Evolutionary conservation across 2,888 invertebrate species (phyloP).

Genomic region (Tipula helvola): DNA sequence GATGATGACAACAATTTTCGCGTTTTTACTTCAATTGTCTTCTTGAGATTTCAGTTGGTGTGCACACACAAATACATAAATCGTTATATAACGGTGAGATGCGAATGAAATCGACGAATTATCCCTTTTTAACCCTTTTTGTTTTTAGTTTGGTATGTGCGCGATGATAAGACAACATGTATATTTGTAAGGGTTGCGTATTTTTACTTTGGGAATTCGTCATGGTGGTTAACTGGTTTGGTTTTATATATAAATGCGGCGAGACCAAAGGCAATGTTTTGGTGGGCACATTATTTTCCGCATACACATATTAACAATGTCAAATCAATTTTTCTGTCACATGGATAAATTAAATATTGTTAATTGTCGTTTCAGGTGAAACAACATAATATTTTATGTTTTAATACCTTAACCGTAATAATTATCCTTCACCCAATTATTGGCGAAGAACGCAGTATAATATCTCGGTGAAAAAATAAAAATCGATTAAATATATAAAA

Average conservation of each 20-base stretch:
- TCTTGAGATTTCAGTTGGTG: not conserved
- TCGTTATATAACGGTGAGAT: not conserved
- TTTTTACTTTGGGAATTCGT: not conserved
- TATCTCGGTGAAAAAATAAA: not conserved
- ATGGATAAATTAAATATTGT: not conserved
- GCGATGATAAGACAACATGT: not conserved
- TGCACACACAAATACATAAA: not conserved
- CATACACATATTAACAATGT: not conserved
- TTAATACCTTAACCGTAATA: not conserved
- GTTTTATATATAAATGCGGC: not conserved
- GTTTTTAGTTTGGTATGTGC: not conserved
- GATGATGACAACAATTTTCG: not conserved
- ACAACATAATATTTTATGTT: not conserved
- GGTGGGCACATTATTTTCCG: not conserved
- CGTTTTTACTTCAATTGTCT: not conserved
- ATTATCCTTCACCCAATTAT: conserved; percentile 4
- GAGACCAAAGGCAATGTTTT: not conserved
- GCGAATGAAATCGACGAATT: not conserved
- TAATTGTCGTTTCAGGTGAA: not conserved
- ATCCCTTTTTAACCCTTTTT: not conserved
- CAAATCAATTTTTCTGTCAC: not conserved
- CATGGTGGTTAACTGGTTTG: not conserved
- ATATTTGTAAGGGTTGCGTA: not conserved
- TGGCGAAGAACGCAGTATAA: not conserved
- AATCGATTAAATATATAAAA: not conserved